phyloP scores from a whole-genome alignment of 2,797 vertebrate genomes.

The Myripristis murdjan region DNA sequence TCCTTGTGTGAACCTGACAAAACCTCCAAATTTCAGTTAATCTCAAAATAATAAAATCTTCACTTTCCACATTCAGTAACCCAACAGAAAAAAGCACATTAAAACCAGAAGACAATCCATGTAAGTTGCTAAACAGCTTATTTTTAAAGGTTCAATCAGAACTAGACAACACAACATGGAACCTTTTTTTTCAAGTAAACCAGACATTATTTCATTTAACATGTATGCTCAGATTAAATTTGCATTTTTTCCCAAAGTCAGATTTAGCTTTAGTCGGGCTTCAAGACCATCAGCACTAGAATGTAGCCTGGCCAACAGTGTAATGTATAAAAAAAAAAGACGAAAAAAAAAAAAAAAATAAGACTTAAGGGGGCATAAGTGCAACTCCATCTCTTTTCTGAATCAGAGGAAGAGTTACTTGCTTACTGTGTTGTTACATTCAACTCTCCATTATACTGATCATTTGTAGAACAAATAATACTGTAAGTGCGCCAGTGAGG shows the following conservation, averaged over 20 bases:
- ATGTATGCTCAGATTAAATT: constrained; percentile 42
- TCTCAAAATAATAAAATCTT: constrained; percentile 55
- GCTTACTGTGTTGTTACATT: constrained; percentile 68
- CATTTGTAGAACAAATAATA: constrained; percentile 55
- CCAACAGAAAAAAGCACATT: constrained; percentile 40
- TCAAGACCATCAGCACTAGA: constrained; percentile 11
- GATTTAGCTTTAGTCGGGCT: constrained; percentile 38
- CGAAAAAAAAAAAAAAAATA: constrained; percentile 8
- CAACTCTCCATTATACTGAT: constrained; percentile 57
- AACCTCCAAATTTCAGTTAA: constrained; percentile 49
- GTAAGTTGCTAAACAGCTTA: constrained; percentile 73
- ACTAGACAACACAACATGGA: constrained; percentile 35
- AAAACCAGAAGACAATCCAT: constrained; percentile 44
- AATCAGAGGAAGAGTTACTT: constrained; percentile 42
- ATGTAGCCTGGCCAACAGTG: constrained; percentile 6
- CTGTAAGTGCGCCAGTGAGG: constrained; percentile 47
- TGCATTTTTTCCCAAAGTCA: constrained; percentile 24
- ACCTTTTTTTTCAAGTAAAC: constrained; percentile 69
- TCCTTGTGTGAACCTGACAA: constrained; percentile 45
- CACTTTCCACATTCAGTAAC: constrained; percentile 68
- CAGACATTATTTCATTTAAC: constrained; percentile 50
- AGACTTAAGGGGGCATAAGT: constrained; percentile 37
- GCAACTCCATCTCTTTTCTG: constrained; percentile 26
- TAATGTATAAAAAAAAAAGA: not conserved
- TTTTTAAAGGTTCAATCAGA: constrained; percentile 69